Conservation (phyloP, 2,113 vertebrate species). For the Todiramphus saurophagus region DNA sequence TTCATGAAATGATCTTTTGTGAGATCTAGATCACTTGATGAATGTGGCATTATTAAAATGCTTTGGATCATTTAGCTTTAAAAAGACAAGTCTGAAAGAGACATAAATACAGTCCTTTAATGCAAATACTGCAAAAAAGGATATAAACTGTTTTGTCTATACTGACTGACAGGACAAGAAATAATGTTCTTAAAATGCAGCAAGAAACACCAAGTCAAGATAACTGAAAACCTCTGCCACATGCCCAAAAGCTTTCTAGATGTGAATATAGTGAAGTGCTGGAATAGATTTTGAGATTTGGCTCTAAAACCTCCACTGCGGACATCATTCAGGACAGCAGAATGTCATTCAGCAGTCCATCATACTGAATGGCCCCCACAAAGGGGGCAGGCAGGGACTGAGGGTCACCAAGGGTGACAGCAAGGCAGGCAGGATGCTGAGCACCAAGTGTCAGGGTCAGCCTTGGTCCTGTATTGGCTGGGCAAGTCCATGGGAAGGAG, state of each 20-base stretch:
- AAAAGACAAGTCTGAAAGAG: constrained; percentile 3
- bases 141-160: constrained; percentile 23
- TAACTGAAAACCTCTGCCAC: neutral
- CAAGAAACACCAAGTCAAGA: neutral
- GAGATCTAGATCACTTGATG: constrained; percentile 30
- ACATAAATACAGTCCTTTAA: constrained; percentile 7
- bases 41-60: constrained; percentile 56
- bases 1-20: constrained; percentile 3
- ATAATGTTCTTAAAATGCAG: constrained; percentile 32
- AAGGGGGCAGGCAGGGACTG: neutral
- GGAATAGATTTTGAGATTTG: neutral
- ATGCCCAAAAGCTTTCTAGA: neutral
- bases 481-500: neutral
- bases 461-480: fast-evolving
- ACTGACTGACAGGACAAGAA: constrained; percentile 20
- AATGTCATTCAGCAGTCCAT: neutral
- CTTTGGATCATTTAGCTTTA: constrained; percentile 53
- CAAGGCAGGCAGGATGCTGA: neutral
- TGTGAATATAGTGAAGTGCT: neutral
- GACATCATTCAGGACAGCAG: neutral
- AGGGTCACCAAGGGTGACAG: neutral
- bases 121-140: neutral
- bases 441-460: neutral
- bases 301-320: neutral
- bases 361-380: neutral